Conservation (phyloP, 1,140 invertebrate genomes). For the Panonychus citri region DNA sequence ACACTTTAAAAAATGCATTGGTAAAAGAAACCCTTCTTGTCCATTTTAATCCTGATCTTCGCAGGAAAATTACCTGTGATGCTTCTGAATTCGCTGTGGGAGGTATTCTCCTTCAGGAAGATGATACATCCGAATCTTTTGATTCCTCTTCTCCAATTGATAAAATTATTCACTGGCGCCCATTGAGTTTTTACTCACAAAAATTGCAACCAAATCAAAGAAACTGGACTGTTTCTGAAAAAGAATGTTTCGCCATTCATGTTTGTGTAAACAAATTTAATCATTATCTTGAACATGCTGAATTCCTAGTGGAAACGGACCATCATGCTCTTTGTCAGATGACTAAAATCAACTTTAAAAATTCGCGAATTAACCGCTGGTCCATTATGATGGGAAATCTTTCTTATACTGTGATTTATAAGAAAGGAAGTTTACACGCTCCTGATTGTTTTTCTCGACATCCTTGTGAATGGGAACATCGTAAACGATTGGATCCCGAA, state of each 20-base stretch:
- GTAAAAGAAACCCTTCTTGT: background rate
- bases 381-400: slow-evolving; percentile 25
- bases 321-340: slow-evolving; percentile 27
- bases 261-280: slow-evolving; percentile 25
- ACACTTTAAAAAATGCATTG: background rate
- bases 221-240: slow-evolving; percentile 25
- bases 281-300: slow-evolving; percentile 25
- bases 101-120: slow-evolving; percentile 15
- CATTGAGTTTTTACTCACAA: slow-evolving; percentile 21
- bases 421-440: slow-evolving; percentile 17
- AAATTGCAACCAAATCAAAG: slow-evolving; percentile 21
- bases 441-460: slow-evolving; percentile 1
- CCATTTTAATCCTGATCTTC: background rate
- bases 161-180: no score
- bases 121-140: no score
- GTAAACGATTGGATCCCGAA: background rate
- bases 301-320: slow-evolving; percentile 29
- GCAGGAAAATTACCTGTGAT: slow-evolving; percentile 18
- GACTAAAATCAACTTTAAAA: slow-evolving; percentile 21
- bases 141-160: no score
- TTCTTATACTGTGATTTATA: slow-evolving; percentile 23
- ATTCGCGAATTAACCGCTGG: slow-evolving; percentile 25
- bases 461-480: background rate
- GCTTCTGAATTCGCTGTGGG: slow-evolving; percentile 17
- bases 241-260: slow-evolving; percentile 29